Conservation (phyloP, 1,140 invertebrate genomes). For the Leptonema lineaticorne region DNA sequence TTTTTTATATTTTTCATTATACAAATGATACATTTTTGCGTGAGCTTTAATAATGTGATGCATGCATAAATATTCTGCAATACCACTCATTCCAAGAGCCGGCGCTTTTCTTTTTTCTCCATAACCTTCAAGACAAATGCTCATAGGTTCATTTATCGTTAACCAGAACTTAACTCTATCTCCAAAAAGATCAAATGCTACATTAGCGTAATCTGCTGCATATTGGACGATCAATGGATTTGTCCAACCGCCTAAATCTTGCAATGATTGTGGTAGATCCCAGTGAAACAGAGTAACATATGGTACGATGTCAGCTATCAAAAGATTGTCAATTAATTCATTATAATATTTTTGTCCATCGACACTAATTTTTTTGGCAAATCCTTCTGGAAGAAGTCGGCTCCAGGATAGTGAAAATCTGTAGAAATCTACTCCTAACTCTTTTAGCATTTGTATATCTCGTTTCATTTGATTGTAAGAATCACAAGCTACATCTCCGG, state of each 20-base stretch:
- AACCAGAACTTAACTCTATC: constrained; percentile 45
- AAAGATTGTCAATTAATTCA: constrained; percentile 60
- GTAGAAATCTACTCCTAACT: constrained; percentile 55
- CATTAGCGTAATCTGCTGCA: constrained; percentile 48
- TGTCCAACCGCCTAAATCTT: constrained; percentile 63
- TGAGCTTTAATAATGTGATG: constrained; percentile 58
- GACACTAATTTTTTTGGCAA: constrained; percentile 52
- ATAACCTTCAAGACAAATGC: constrained; percentile 48
- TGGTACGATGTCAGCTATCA: constrained; percentile 56
- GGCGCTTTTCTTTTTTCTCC: constrained; percentile 48
- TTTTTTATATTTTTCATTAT: constrained; percentile 54
- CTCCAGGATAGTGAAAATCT: constrained; percentile 65
- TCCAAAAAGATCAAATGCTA: constrained; percentile 48
- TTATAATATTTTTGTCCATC: constrained; percentile 64
- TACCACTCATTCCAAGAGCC: constrained; percentile 46
- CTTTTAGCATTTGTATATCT: constrained; percentile 49
- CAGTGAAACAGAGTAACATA: constrained; percentile 62
- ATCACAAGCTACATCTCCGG: constrained; percentile 49
- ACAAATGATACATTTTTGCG: constrained; percentile 58
- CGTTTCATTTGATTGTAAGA: constrained; percentile 51
- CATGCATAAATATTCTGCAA: constrained; percentile 54
- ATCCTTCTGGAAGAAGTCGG: constrained; percentile 59
- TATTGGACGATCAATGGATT: constrained; percentile 61
- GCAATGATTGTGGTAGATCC: constrained; percentile 59
- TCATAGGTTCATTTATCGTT: constrained; percentile 55